Percentiles rank a stretch among this genome's conserved stretches.
Evolutionary conservation across 2,888 invertebrate species (phyloP).

Genomic region (Dendrolimus pini): DNA sequence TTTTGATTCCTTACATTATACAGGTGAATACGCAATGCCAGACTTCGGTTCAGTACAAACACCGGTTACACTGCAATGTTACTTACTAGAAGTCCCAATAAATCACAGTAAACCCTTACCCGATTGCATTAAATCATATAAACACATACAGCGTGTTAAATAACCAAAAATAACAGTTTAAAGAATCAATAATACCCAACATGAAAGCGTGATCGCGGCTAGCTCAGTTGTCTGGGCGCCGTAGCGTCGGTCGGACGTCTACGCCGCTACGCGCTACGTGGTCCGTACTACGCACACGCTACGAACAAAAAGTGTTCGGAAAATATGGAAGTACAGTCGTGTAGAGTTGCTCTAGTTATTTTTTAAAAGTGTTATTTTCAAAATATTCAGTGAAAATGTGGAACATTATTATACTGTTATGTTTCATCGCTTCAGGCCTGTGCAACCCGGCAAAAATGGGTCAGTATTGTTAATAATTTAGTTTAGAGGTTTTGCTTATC

Average conservation of each 20-base stretch:
- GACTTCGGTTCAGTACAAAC: too few relatives aligned
- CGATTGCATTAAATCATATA: conserved; percentile 8
- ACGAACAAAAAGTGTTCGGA: conserved; percentile 16
- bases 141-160: conserved; percentile 43
- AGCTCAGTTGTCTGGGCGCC: conserved; percentile 62
- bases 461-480: conserved; percentile 58
- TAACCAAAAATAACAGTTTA: conserved; percentile 72
- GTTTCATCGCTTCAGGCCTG: conserved; percentile 33
- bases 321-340: conserved; percentile 41
- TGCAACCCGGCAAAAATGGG: conserved; percentile 70
- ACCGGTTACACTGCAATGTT: too few relatives aligned
- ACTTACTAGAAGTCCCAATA: too few relatives aligned
- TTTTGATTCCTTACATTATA: too few relatives aligned
- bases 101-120: too few relatives aligned
- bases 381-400: conserved; percentile 44
- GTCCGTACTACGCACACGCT: not conserved
- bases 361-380: conserved; percentile 20
- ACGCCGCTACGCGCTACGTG: conserved; percentile 27
- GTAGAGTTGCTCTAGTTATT: conserved; percentile 29
- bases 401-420: conserved; percentile 34
- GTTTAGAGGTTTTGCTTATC: conserved; percentile 37
- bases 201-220: conserved; percentile 40
- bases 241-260: conserved; percentile 44
- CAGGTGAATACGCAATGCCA: too few relatives aligned
- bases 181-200: conserved; percentile 68